Percentiles rank a stretch among this genome's conserved stretches.
phyloP scores from a whole-genome alignment of 2,113 vertebrate species.

The Cyrtonyx montezumae region DNA sequence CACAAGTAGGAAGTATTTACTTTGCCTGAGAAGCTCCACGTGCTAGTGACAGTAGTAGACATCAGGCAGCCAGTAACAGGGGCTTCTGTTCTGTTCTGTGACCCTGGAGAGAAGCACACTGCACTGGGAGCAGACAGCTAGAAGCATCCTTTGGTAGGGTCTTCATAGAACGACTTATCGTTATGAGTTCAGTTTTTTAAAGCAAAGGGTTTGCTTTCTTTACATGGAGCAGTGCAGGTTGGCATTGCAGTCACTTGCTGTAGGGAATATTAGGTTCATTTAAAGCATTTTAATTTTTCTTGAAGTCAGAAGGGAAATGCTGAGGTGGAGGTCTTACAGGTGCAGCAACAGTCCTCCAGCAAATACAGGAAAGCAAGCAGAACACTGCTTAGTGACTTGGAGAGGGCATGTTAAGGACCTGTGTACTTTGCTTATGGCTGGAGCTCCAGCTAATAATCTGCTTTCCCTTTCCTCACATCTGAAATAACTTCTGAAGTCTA shows the following conservation, averaged over 20 bases:
- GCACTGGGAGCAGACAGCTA: background rate
- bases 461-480: background rate
- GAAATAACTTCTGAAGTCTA: background rate
- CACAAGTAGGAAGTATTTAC: background rate
- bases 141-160: background rate
- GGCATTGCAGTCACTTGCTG: background rate
- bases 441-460: background rate
- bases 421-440: background rate
- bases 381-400: accelerated
- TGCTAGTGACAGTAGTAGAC: background rate
- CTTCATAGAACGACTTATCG: too few relatives aligned
- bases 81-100: background rate
- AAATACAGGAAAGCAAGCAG: background rate
- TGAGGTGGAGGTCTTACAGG: background rate
- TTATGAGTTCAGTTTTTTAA: background rate
- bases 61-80: background rate
- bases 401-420: background rate
- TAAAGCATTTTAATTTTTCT: background rate
- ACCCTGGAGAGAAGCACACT: too few relatives aligned
- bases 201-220: background rate
- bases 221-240: background rate
- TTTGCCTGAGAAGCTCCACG: background rate
- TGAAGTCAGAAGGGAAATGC: background rate
- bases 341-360: background rate
- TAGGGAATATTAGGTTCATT: background rate